These are phyloP conservation scores for Ormyrus rosae DNA, from an alignment of 2,888 invertebrate genomes.

Conservation along the genomic window DNA sequence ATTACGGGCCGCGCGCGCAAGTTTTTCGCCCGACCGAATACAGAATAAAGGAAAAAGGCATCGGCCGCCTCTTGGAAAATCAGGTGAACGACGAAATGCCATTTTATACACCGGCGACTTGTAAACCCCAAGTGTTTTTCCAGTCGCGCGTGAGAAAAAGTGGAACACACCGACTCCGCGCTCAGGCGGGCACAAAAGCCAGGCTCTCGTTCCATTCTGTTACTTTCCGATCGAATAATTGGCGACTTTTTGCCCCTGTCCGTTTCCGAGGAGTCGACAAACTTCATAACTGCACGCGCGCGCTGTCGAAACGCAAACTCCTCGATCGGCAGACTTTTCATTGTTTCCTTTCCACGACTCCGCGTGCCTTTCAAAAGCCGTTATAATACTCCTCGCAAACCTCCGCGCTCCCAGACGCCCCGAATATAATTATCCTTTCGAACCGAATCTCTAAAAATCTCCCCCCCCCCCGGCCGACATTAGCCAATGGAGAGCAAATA, in stretches of 20 bases:
- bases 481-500: too few species aligned
- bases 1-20: too few species aligned
- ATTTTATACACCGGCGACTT: too few species aligned
- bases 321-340: slow-evolving; percentile 5
- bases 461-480: background rate
- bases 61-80: too few species aligned
- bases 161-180: background rate
- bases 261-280: slow-evolving; percentile 4
- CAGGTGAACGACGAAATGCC: too few species aligned
- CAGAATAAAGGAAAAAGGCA: too few species aligned
- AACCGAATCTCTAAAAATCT: background rate
- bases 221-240: slow-evolving; percentile 7
- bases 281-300: background rate
- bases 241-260: background rate
- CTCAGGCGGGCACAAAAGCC: background rate
- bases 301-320: slow-evolving; percentile 2
- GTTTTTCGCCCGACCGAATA: too few species aligned
- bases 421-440: background rate
- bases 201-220: background rate
- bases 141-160: slow-evolving; percentile 33
- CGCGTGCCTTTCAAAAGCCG: too few species aligned
- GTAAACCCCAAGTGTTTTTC: background rate
- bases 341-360: background rate
- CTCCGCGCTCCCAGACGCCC: too few species aligned
- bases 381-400: too few species aligned